These are phyloP conservation scores for Aspidapion aeneum DNA, from an alignment of 2,888 invertebrate species.

Conservation along the genomic window DNA sequence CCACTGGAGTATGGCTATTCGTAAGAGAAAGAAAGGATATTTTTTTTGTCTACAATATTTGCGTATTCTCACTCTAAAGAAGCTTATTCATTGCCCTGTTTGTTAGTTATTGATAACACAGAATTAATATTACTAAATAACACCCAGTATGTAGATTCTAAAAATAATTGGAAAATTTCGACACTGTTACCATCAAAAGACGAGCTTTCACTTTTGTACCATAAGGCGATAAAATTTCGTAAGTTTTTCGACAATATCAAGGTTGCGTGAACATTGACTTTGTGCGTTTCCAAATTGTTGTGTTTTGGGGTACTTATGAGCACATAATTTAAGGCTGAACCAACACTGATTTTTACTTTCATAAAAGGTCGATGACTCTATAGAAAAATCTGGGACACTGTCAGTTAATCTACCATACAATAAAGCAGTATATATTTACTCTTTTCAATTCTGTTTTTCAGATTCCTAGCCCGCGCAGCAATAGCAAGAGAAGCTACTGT, in stretches of 20 bases:
- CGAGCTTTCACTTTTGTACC: conserved; percentile 24
- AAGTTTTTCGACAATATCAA: conserved; percentile 39
- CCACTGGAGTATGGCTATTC: too few relatives aligned
- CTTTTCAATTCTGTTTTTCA: too few relatives aligned
- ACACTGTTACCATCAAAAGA: conserved; percentile 9
- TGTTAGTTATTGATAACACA: too few relatives aligned
- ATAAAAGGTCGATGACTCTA: conserved; percentile 22
- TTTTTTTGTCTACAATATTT: too few relatives aligned
- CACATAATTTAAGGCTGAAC: not conserved
- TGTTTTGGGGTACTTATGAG: not conserved
- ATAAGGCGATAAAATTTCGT: conserved; percentile 18
- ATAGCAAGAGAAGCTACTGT: too few relatives aligned
- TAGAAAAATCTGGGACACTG: conserved; percentile 21
- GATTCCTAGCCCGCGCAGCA: too few relatives aligned
- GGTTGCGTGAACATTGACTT: conserved; percentile 40
- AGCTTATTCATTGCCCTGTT: too few relatives aligned
- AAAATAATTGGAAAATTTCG: conserved; percentile 16
- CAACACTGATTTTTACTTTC: conserved; percentile 18
- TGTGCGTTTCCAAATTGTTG: conserved; percentile 29
- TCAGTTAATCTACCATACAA: conserved; percentile 9
- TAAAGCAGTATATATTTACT: too few relatives aligned
- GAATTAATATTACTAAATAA: not conserved
- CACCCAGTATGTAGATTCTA: not conserved
- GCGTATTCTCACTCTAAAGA: too few relatives aligned
- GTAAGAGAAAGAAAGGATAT: too few relatives aligned